Base-by-base conservation (phyloP, 1,140 invertebrate species). In the Cydia strobilella region DNA sequence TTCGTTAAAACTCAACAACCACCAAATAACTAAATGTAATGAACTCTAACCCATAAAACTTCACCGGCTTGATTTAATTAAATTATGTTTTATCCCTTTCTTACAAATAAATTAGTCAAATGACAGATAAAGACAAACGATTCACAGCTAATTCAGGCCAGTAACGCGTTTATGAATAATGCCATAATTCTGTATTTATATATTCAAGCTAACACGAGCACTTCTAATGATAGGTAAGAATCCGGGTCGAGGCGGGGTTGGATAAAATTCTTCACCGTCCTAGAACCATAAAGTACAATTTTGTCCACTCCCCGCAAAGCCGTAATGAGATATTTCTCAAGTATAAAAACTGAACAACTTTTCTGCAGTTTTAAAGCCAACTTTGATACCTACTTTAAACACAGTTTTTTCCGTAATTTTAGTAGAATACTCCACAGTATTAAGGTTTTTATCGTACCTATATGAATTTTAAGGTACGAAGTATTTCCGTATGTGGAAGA, bases 291-390 rank as follows among this genome's bases (percentile, higher is more conserved):
- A 59, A 59, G 54, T 59, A 59, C 54, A 59, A 59, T 59, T 59
- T 23, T 59, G 54, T 59, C 54, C 20, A 59, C 54, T 59, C 7
- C 2, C 20, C 20, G 54, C 54, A 59, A 59, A 59, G 54, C 54
- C 20, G 20, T 59, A 59, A 23, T 59, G 54, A 59, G 54, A 59
- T 59, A 59, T 59, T 59, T 59, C 20, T 59, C 54, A 59, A 59
- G 54, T 10, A 59, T 59, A 59, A 59, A 59, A 59, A 59, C 18
- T 20, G 54, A 23, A 23, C 18, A 23, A 23, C 18, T 59, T 59
- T 59, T 59, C 48, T 51, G 48, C 48, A 51, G 48, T 51, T 51
- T 51, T 18, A 51, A 18, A 51, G 48, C 48, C n/a, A 51, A 51
- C 48, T 51, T 51, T 51, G 48, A 18, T 31, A 31, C 31, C 31